phyloP scores from a whole-genome alignment of 2,797 vertebrate genomes.

The Pantherophis alleghaniensis region DNA sequence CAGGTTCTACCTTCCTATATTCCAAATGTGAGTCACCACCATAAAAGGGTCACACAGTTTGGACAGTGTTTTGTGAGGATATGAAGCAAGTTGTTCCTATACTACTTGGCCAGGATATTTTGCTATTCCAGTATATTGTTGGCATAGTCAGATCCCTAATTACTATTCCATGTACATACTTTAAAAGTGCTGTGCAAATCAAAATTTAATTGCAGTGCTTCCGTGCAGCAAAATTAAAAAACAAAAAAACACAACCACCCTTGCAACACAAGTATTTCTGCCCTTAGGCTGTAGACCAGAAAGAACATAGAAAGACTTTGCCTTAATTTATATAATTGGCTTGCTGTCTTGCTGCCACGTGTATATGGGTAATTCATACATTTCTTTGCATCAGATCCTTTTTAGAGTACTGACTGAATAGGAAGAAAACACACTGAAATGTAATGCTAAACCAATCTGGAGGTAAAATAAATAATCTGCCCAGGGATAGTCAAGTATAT shows the following conservation, averaged over 20 bases:
- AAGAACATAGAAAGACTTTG: constrained; percentile 5
- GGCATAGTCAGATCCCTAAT: constrained; percentile 3
- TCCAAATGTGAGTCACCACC: not conserved
- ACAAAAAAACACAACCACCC: not conserved
- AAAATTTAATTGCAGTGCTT: constrained; percentile 14
- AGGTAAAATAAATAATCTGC: not conserved
- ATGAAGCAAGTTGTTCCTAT: not conserved
- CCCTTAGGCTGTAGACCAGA: not conserved
- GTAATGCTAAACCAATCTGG: not conserved
- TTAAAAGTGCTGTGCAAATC: not conserved
- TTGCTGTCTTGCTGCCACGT: not conserved
- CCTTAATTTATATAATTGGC: not conserved
- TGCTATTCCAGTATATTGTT: not conserved
- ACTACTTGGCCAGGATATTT: not conserved
- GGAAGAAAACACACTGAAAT: not conserved
- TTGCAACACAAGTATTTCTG: constrained; percentile 16
- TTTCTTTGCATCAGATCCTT: not conserved
- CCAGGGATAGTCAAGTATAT: not conserved
- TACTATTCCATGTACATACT: not conserved
- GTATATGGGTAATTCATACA: not conserved
- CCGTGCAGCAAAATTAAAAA: not conserved
- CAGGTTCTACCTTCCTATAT: not conserved
- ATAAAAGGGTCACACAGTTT: not conserved
- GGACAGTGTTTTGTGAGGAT: not conserved
- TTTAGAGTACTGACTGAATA: not conserved